Conservation (phyloP, 2,113 vertebrate species). For the Pandion haliaetus region DNA sequence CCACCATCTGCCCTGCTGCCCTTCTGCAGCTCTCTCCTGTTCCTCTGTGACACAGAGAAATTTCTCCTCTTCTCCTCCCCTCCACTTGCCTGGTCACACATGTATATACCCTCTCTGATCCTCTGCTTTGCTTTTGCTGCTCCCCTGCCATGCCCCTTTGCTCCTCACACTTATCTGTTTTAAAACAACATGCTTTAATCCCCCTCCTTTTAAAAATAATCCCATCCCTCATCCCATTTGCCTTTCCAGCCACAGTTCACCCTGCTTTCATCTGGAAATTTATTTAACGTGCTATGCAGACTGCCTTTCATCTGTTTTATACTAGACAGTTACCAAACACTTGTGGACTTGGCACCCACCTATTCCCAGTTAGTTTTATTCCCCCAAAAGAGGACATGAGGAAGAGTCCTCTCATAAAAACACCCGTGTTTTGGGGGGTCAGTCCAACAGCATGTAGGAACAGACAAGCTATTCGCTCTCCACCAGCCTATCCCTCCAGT, state of each 20-base stretch:
- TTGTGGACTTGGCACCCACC: background rate
- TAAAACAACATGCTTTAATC: background rate
- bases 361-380: background rate
- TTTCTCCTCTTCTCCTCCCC: background rate
- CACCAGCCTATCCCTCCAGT: background rate
- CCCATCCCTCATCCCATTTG: background rate
- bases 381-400: background rate
- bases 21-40: background rate
- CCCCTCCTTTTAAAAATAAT: background rate
- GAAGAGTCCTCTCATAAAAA: background rate
- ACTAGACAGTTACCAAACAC: background rate
- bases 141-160: background rate
- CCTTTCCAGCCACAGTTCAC: background rate
- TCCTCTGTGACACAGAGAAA: background rate
- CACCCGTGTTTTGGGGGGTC: fast-evolving
- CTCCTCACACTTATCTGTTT: background rate
- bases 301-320: background rate
- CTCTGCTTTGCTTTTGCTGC: background rate
- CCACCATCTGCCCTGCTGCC: background rate
- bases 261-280: background rate
- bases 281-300: background rate
- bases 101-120: background rate
- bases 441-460: background rate
- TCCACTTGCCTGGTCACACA: background rate
- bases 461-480: too few relatives aligned